These are phyloP conservation scores for Pseudomyrmex cubaensis DNA, from an alignment of 1,140 invertebrate species.

Conservation along the genomic window DNA sequence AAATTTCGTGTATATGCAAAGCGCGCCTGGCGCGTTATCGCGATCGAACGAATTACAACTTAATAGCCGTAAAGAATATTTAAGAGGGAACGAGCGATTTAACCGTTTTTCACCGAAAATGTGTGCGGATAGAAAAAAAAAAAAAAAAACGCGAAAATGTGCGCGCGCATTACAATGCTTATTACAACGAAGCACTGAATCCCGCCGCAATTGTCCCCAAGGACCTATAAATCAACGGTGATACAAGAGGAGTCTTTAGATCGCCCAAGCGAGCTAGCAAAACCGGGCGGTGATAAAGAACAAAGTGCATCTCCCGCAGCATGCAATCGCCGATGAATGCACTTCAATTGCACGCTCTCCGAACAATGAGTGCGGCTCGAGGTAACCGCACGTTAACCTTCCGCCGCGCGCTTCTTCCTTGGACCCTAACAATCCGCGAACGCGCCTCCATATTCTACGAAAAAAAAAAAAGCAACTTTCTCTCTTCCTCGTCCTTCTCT, in stretches of 20 bases:
- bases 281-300: conserved; percentile 24
- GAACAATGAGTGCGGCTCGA: conserved; percentile 38
- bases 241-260: conserved; percentile 16
- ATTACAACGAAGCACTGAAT: neutral
- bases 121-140: no score
- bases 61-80: neutral
- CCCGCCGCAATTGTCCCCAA: conserved; percentile 4
- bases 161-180: neutral
- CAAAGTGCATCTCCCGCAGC: conserved; percentile 26
- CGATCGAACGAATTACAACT: neutral
- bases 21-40: neutral
- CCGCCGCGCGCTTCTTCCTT: conserved; percentile 30
- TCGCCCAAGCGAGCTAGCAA: neutral
- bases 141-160: neutral
- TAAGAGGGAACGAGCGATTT: neutral
- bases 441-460: conserved; percentile 58
- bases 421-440: conserved; percentile 23
- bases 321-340: conserved; percentile 52
- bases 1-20: neutral
- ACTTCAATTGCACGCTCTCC: conserved; percentile 35
- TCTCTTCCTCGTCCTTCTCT: no score
- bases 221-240: conserved; percentile 17
- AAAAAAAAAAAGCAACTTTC: neutral
- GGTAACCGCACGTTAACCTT: conserved; percentile 53
- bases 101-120: neutral